Conservation (phyloP, 2,888 invertebrate genomes). For the Gastracanthus pulcherrimus region DNA sequence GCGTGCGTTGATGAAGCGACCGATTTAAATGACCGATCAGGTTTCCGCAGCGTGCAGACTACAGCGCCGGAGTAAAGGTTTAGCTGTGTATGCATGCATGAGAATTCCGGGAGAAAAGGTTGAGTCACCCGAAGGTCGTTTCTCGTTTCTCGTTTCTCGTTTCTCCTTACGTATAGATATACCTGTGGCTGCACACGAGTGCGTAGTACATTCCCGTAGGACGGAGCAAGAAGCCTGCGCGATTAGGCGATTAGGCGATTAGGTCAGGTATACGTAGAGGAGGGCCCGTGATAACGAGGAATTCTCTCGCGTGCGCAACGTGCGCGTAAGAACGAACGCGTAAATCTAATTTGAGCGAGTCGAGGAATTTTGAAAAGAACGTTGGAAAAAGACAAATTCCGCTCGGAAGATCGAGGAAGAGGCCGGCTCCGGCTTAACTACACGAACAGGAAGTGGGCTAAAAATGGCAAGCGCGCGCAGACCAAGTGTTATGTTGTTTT, state of each 20-base stretch:
- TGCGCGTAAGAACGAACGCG: too few relatives aligned
- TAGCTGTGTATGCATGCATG: too few relatives aligned
- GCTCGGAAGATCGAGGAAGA: background rate
- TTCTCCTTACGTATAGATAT: background rate
- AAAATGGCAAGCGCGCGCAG: background rate
- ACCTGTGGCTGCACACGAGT: background rate
- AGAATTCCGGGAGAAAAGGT: conserved; percentile 3
- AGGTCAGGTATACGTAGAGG: background rate
- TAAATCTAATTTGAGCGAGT: too few relatives aligned
- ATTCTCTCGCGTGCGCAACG: too few relatives aligned
- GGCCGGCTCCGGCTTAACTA: background rate
- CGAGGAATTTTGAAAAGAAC: too few relatives aligned
- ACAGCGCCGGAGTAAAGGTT: too few relatives aligned
- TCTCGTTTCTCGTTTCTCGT: background rate
- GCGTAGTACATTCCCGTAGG: background rate
- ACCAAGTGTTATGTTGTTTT: background rate
- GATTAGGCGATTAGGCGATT: too few relatives aligned
- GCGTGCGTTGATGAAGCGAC: too few relatives aligned
- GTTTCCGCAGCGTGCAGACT: too few relatives aligned
- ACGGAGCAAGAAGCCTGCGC: too few relatives aligned
- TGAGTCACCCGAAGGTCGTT: conserved; percentile 3
- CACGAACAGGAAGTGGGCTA: background rate
- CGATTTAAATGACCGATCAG: conserved; percentile 5
- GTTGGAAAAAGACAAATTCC: too few relatives aligned
- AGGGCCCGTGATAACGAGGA: background rate